Conservation (phyloP, 1,140 invertebrate genomes). For the Macrostomum lignano region DNA sequence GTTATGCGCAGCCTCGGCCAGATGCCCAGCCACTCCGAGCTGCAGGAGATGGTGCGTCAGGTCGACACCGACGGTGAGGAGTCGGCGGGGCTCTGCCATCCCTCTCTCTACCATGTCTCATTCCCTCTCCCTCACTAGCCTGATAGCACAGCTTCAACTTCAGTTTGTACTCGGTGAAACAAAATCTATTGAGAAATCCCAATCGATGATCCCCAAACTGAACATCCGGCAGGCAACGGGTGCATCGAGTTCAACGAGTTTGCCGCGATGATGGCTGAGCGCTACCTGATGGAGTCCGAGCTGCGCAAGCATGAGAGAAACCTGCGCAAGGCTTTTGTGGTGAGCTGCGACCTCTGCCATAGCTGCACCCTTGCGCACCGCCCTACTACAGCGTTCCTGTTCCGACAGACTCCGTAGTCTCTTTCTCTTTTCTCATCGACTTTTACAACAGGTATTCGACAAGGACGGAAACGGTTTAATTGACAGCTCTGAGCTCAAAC, state of each 20-base stretch:
- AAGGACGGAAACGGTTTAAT: background rate
- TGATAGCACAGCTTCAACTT: too few species aligned
- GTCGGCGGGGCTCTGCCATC: background rate
- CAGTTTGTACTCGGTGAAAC: too few species aligned
- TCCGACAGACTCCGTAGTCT: background rate
- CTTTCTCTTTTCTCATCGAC: background rate
- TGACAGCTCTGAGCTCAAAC: background rate
- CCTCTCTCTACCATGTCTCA: background rate
- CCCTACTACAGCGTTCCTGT: background rate
- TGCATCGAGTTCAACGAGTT: conserved; percentile 4
- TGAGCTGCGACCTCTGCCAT: too few species aligned
- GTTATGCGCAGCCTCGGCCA: conserved; percentile 9
- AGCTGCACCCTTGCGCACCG: too few species aligned
- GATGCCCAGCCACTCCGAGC: conserved; percentile 9
- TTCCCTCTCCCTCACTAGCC: too few species aligned
- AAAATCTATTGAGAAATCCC: too few species aligned
- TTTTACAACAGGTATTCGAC: conserved; percentile 1
- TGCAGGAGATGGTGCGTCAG: conserved; percentile 9
- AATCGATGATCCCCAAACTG: too few species aligned
- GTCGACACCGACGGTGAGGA: conserved; percentile 7
- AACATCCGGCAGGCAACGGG: conserved; percentile 1
- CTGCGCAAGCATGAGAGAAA: conserved; percentile 1
- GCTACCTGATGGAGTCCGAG: conserved; percentile 4
- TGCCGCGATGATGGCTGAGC: conserved; percentile 5
- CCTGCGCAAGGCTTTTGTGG: too few species aligned